Evolutionary conservation across 2,888 invertebrate species (phyloP).

Genomic region (Axea sp.): DNA sequence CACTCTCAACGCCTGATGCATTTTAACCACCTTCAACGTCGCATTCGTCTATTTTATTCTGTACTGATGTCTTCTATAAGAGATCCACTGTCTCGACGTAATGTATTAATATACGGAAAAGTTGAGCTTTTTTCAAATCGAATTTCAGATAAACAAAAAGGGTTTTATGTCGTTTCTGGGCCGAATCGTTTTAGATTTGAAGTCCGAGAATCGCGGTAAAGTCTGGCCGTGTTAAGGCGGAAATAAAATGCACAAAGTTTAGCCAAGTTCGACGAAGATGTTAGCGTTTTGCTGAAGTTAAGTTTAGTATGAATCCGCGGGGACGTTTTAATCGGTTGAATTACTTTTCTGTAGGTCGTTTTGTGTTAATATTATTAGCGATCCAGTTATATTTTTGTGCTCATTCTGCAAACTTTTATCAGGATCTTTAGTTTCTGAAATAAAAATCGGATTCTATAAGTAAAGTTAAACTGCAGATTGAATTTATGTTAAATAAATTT

Average conservation of each 20-base stretch:
- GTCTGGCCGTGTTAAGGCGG: slow-evolving; percentile 7
- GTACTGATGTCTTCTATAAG: slow-evolving; percentile 14
- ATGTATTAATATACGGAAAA: slow-evolving; percentile 18
- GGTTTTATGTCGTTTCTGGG: background rate
- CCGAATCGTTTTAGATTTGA: slow-evolving; percentile 10
- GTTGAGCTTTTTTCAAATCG: slow-evolving; percentile 1
- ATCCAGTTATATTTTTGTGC: too few species aligned
- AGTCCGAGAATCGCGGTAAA: too few species aligned
- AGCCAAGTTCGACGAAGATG: slow-evolving; percentile 9
- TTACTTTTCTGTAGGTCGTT: slow-evolving; percentile 8
- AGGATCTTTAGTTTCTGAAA: too few species aligned
- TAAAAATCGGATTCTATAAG: too few species aligned
- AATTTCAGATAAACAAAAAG: slow-evolving; percentile 21
- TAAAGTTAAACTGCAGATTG: too few species aligned
- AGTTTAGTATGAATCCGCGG: slow-evolving; percentile 2
- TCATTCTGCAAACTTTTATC: too few species aligned
- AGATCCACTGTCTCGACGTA: slow-evolving; percentile 1
- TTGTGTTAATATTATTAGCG: slow-evolving; percentile 1
- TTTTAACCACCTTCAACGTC: slow-evolving; percentile 50
- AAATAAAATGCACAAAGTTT: slow-evolving; percentile 36
- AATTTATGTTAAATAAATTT: too few species aligned
- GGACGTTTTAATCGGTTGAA: slow-evolving; percentile 20
- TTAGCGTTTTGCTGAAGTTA: slow-evolving; percentile 15
- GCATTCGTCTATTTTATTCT: slow-evolving; percentile 37
- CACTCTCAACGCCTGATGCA: slow-evolving; percentile 42